A percentile compares a stretch with the other conserved stretches of the same genome.
Evolutionary conservation across 2,888 invertebrate genomes (phyloP).

Genomic region (Antheraea assamensis): DNA sequence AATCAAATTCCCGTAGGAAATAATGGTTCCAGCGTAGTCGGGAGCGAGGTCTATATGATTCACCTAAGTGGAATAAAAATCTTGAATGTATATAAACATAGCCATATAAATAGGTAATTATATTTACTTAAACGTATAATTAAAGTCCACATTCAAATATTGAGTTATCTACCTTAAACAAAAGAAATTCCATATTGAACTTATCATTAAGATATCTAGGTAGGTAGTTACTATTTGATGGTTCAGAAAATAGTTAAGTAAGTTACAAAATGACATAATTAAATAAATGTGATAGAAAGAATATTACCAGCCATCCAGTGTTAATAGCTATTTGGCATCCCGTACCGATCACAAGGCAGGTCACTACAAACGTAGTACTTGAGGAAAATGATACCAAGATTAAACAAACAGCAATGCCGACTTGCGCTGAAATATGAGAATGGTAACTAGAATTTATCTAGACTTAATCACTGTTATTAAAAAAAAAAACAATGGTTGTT

Average conservation of each 20-base stretch:
- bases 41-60: constrained; percentile 92
- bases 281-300: background rate
- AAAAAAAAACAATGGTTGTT: background rate
- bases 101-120: background rate
- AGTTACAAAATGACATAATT: background rate
- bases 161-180: background rate
- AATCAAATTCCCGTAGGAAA: constrained; percentile 89
- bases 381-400: constrained; percentile 65
- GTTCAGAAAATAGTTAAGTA: background rate
- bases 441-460: background rate
- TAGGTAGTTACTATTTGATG: too few relatives aligned
- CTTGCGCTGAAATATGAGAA: constrained; percentile 44
- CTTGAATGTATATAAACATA: too few relatives aligned
- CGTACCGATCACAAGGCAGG: constrained; percentile 79
- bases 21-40: constrained; percentile 88
- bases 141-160: background rate
- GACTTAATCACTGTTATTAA: background rate
- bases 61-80: constrained; percentile 59
- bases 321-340: constrained; percentile 80
- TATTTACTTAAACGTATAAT: background rate
- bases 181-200: background rate
- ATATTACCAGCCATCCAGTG: constrained; percentile 77
- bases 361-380: constrained; percentile 66
- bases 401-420: constrained; percentile 44
- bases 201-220: too few relatives aligned